Evolutionary conservation across 1,140 invertebrate genomes (phyloP).

Genomic region (Philotrypesis tridentata): DNA sequence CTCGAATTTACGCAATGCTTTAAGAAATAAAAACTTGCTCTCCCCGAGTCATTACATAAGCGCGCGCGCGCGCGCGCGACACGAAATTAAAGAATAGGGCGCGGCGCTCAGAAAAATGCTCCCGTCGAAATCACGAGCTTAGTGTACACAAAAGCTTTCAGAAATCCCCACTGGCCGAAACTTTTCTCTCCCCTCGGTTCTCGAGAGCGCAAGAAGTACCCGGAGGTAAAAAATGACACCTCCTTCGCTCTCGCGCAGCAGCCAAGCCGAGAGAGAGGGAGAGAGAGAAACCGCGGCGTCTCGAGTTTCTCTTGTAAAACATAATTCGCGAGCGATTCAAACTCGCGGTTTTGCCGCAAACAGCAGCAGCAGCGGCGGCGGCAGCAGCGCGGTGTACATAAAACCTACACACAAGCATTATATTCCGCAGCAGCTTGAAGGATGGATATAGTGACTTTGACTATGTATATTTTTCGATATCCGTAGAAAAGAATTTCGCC

Average conservation of each 20-base stretch:
- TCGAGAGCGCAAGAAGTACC: neutral
- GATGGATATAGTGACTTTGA: too few species aligned
- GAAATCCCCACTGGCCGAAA: neutral
- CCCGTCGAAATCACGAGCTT: neutral
- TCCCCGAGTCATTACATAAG: too few species aligned
- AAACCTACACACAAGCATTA: too few species aligned
- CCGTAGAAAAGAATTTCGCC: neutral
- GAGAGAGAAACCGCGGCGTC: neutral
- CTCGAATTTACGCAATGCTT: too few species aligned
- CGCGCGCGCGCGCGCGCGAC: too few species aligned
- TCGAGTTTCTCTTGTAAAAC: constrained; percentile 24
- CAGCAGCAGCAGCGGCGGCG: neutral
- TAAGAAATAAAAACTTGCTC: too few species aligned
- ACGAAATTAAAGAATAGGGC: neutral
- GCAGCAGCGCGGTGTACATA: too few species aligned
- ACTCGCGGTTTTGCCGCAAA: neutral
- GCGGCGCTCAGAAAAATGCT: neutral
- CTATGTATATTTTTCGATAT: neutral
- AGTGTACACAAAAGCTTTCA: constrained; percentile 2
- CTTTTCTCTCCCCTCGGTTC: neutral
- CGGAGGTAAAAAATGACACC: constrained; percentile 17
- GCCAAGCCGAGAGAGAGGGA: neutral
- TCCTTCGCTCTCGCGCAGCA: neutral
- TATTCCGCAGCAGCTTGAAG: too few species aligned
- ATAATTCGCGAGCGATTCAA: constrained; percentile 20